Evolutionary conservation across 2,797 vertebrate genomes (phyloP).

Genomic region (Echiichthys vipera): DNA sequence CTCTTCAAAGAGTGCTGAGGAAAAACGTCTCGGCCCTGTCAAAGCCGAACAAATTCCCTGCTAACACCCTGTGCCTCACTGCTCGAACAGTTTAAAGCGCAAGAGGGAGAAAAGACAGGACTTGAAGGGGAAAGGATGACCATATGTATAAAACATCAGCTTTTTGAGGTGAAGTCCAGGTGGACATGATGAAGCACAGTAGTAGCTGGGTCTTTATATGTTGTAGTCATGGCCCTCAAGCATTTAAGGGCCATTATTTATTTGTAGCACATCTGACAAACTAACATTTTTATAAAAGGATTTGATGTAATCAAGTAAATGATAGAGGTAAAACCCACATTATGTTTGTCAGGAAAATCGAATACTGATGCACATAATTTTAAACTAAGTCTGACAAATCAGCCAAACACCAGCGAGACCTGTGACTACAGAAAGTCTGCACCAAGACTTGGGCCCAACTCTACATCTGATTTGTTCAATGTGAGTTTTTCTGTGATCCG

Average conservation of each 20-base stretch:
- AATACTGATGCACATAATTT: too few relatives aligned
- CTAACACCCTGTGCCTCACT: slow-evolving; percentile 81
- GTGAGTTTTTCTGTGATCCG: too few relatives aligned
- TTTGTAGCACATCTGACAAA: neutral
- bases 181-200: slow-evolving; percentile 12
- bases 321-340: neutral
- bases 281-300: neutral
- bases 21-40: slow-evolving; percentile 81
- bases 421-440: too few relatives aligned
- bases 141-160: slow-evolving; percentile 41
- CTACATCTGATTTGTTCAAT: too few relatives aligned
- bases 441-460: too few relatives aligned
- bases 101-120: slow-evolving; percentile 47
- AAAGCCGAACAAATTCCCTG: slow-evolving; percentile 85
- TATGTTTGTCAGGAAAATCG: neutral
- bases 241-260: neutral
- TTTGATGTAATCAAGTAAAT: neutral
- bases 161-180: slow-evolving; percentile 30
- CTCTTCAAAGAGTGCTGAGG: slow-evolving; percentile 81
- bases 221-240: neutral
- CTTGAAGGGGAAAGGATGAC: slow-evolving; percentile 41
- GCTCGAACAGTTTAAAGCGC: slow-evolving; percentile 81
- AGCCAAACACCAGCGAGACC: too few relatives aligned
- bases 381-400: neutral
- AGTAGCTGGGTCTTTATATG: neutral